Evolutionary conservation across 2,797 vertebrate genomes (phyloP), one percentile per base, ranked within the genome.

Genomic region (Galaxias olidus): DNA sequence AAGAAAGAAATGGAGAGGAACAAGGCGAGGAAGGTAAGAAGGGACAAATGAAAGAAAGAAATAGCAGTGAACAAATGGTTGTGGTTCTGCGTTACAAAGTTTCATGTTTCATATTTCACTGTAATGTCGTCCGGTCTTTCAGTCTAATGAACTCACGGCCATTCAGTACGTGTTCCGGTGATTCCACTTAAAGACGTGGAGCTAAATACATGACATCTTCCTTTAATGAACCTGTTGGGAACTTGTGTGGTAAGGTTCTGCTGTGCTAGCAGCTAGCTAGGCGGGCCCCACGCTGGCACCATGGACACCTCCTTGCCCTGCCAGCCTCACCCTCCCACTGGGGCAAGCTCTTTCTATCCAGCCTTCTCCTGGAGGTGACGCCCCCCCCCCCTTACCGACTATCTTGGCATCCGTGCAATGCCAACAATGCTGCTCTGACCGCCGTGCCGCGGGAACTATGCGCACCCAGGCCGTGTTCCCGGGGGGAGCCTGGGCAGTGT

Each of bases 371-470:
- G 43, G 53, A n/a, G n/a, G n/a, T n/a, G 18, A 63, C 72, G 59
- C 40, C 44, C 69, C 59, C 60, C 73, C 59, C 68, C 54, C 59
- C 18, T 53, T 62, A 42, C n/a, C 63, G 45, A 41, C 66, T 72
- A 69, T 79, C 84, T 89, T 84, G 85, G 83, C 81, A 79, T 80
- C 51, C 41, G 44, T 61, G 64, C 76, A 73, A 83, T 84, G 66
- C 60, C 13, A 57, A 69, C 66, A 72, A 82, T 71, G 72, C 55
- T 19, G 52, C 61, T 62, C 65, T 63, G 66, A 77, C 53, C 74
- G 17, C 65, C 65, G 67, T 62, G 73, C 72, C 70, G 81, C 79
- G 75, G 78, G 83, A 87, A 84, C 78, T 72, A 77, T 82, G 80
- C 51, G 51, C 74, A 77, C 57, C 76, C 51, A 41, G 51, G 66